Conservation (phyloP, 1,140 invertebrate species). For the Homarus americanus region DNA sequence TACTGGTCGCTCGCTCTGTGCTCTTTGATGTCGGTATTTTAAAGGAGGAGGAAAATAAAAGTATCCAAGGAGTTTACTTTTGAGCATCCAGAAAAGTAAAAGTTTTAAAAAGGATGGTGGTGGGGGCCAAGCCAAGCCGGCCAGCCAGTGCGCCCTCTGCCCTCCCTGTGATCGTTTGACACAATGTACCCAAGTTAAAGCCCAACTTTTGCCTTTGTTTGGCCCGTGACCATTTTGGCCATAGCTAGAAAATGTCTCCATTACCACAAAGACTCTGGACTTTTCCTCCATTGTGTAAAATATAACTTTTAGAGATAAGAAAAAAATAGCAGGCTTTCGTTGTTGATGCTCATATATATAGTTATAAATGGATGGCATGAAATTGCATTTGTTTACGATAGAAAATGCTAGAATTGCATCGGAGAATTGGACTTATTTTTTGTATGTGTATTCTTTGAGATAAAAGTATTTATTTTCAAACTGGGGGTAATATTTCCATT, state of each 20-base stretch:
- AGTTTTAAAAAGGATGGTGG: background rate
- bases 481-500: no score
- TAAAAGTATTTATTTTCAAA: no score
- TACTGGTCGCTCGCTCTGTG: background rate
- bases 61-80: background rate
- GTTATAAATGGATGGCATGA: no score
- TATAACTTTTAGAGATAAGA: no score
- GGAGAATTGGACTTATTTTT: no score
- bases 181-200: slow-evolving; percentile 29
- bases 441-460: no score
- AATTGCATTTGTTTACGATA: no score
- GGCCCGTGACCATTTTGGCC: background rate
- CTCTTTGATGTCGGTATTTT: background rate
- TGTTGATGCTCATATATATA: no score
- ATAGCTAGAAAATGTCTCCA: background rate
- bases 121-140: background rate
- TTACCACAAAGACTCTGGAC: background rate
- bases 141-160: no score
- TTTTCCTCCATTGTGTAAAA: no score
- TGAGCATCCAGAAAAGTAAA: background rate
- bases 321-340: no score
- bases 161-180: slow-evolving; percentile 16
- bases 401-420: no score
- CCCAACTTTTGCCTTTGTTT: slow-evolving; percentile 22
- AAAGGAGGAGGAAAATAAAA: slow-evolving; percentile 13